phyloP scores from a whole-genome alignment of 2,113 vertebrate genomes.

The Embiotoca jacksoni region DNA sequence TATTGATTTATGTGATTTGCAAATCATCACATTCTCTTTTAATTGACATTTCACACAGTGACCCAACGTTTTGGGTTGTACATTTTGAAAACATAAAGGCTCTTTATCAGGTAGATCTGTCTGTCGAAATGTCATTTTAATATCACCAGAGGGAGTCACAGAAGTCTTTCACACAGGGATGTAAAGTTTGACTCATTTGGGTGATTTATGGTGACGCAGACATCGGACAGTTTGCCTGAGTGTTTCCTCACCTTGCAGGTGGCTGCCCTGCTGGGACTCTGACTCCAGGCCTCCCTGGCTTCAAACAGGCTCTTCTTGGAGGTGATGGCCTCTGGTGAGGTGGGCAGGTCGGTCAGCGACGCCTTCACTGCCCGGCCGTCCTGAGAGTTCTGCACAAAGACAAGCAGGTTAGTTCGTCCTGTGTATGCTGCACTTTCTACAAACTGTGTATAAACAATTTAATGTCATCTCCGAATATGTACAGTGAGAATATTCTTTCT shows the following conservation, averaged over 20 bases:
- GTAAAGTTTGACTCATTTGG: too few species aligned
- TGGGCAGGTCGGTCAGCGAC: conserved; percentile 85
- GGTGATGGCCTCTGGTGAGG: conserved; percentile 86
- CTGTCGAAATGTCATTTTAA: too few species aligned
- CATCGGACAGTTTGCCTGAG: not conserved
- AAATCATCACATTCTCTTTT: too few species aligned
- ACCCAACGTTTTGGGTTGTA: too few species aligned
- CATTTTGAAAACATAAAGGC: too few species aligned
- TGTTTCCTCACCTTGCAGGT: conserved; percentile 85
- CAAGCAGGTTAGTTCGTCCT: not conserved
- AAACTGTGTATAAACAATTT: too few species aligned
- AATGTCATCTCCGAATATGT: too few species aligned
- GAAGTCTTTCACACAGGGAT: too few species aligned
- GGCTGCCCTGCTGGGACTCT: conserved; percentile 66
- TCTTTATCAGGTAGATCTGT: too few species aligned
- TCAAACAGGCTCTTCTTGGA: conserved; percentile 93
- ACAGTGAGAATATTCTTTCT: not conserved
- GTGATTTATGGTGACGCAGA: not conserved
- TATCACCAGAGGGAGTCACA: too few species aligned
- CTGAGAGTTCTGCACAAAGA: conserved; percentile 82
- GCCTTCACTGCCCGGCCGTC: conserved; percentile 80
- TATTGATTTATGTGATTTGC: too few species aligned
- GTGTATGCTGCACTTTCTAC: not conserved
- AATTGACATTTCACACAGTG: too few species aligned
- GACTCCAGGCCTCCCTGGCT: conserved; percentile 88